Evolutionary conservation across 2,888 invertebrate genomes (phyloP), one percentile per base, ranked within the genome.

Genomic region (Ctena decussata): DNA sequence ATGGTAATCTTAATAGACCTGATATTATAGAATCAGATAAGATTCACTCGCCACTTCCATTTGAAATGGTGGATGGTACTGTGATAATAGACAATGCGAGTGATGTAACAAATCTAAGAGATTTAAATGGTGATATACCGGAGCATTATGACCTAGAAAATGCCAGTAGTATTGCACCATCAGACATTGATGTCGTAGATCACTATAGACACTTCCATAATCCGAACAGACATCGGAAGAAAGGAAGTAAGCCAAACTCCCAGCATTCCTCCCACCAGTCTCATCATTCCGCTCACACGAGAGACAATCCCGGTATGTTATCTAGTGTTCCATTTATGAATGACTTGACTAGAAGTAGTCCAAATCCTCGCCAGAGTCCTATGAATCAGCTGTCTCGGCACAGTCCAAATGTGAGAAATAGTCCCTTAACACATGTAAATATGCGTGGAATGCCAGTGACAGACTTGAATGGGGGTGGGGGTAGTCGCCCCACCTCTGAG

Each of bases 141-240:
- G 95, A 94, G 81, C 94, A 93, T 80, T 99, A 99, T 95, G 99
- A 99, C 95, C 96, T 99, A 86, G 99, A 99, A 96, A 99, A 99
- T 96, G 99, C 99, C 0, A 99, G 98, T 95, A 99, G 98, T 0
- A 99, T 99, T 91, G 99, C 99, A 0, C 99, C 99, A 0, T 99
- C 99, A 1, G 99, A 99, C 95, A 99, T 99, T 90, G 99, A 99
- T 95, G 98, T 99, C 87, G 98, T 98, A 18, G 98, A 98, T 94
- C 99, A 99, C 95, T 99, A 99, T 95, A 98, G 99, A 96, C 98
- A 96, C 88, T 99, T 98, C 95, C 97, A 99, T 37, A 98, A 98
- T 96, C 98, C 98, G 0, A 96, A 96, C 83, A 97, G 85, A 77
- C 84, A 87, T 95, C 77, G 86, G 44, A 83, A 78, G 49, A 98